Base-by-base conservation (phyloP, 2,113 vertebrate species). In the Oxygymnocypris stewartii region DNA sequence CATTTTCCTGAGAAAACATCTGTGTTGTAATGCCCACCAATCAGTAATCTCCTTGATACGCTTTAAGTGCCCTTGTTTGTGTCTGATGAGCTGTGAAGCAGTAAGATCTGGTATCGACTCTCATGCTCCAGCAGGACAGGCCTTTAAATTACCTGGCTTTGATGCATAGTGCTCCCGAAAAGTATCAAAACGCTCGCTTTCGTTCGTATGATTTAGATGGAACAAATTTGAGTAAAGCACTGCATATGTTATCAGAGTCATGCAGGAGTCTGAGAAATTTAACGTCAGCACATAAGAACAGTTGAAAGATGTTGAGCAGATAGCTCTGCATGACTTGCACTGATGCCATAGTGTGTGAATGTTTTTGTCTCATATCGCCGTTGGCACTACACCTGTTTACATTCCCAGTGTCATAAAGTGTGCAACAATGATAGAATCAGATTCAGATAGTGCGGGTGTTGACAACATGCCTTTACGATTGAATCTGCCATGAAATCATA, bases 351-450 rank as follows among this genome's bases (percentile, higher is more conserved):
- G 47, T 57, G 47, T 31, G 18, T 23, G 1, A 40, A 61, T 61
- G 59, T 47, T 23, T 61, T 37, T 37, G 31, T 54, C 42, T 79
- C 59, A 28, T 57, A 44, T 73, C 84, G 23, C 25, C 25, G 59
- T 74, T 80, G 82, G 77, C 76, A 25, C 82, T 31, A 44, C 14
- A 73, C 47, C 28, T 79, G 82, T 85, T 87, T 85, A 69, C 31
- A 78, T 73, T 78, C 82, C 28, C 57, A 63, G 49, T 20, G 59
- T 71, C 75, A 84, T 37, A 18, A 67, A 79, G 28, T 23, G 51
- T 71, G 76, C 23, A 75, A 9, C 4, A 20, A 42, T 23, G 86
- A 85, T 79, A 85, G 11, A 25, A 87, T 87, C 82, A 75, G n/a
- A 87, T 74, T 73, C 37, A 80, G 65, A 84, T 65, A 84, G 69